phyloP scores from a whole-genome alignment of 2,888 invertebrate genomes.

The Lissocephala sabroskyi region DNA sequence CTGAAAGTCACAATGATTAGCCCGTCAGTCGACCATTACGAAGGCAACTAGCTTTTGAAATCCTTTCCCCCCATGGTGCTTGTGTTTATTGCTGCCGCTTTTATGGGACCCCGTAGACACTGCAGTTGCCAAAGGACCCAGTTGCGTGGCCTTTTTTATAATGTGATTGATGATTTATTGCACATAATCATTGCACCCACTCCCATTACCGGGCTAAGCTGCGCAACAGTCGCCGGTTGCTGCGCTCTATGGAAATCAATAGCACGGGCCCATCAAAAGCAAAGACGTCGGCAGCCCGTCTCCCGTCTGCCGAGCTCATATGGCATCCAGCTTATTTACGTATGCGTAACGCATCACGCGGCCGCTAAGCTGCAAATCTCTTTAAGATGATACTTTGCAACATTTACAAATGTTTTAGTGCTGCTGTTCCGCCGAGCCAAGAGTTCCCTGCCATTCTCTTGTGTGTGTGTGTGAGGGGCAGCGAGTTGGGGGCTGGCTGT shows the following conservation, averaged over 20 bases:
- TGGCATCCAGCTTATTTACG: conserved; percentile 50
- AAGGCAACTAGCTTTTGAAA: no score
- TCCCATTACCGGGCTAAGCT: conserved; percentile 8
- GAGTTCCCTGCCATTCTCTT: conserved; percentile 1
- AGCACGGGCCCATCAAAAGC: conserved; percentile 18
- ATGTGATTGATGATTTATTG: conserved; percentile 42
- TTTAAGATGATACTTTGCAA: conserved; percentile 69
- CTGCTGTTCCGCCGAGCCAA: conserved; percentile 1
- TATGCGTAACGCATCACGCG: conserved; percentile 64
- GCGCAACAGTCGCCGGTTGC: neutral
- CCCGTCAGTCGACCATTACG: no score
- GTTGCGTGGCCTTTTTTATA: conserved; percentile 4
- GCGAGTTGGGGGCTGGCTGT: conserved; percentile 32
- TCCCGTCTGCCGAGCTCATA: no score
- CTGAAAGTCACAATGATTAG: no score
- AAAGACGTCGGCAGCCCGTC: neutral
- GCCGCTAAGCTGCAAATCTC: conserved; percentile 71
- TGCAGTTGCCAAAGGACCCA: no score
- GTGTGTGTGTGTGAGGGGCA: conserved; percentile 14
- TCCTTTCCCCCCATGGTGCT: no score
- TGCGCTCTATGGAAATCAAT: conserved; percentile 38
- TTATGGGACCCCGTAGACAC: no score
- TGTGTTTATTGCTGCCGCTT: no score
- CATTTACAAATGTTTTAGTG: conserved; percentile 66
- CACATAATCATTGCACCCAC: conserved; percentile 27